These are phyloP conservation scores for Drosophila pseudoobscura DNA, from an alignment of 1,140 invertebrate genomes.

Conservation along the genomic window DNA sequence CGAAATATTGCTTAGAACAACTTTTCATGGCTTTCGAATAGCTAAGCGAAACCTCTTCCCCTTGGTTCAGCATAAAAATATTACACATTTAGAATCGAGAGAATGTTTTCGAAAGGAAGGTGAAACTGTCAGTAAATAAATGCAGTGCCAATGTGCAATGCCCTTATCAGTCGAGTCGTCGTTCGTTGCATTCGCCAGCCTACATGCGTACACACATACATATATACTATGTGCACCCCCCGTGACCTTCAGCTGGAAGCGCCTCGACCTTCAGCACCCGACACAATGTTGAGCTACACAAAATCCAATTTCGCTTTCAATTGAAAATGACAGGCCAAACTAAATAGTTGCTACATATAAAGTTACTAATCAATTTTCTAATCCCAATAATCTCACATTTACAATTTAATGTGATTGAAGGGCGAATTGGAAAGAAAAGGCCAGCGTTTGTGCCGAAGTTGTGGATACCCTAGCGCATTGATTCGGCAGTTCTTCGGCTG, in stretches of 20 bases:
- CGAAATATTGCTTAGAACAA: too few relatives aligned
- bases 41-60: too few relatives aligned
- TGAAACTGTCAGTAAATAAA: background rate
- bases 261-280: slow-evolving; percentile 17
- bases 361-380: slow-evolving; percentile 14
- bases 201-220: slow-evolving; percentile 9
- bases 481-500: too few relatives aligned
- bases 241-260: slow-evolving; percentile 5
- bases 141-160: slow-evolving; percentile 13
- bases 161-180: slow-evolving; percentile 23
- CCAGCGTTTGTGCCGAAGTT: too few relatives aligned
- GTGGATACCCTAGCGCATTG: too few relatives aligned
- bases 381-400: too few relatives aligned
- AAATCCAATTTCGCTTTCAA: slow-evolving; percentile 34
- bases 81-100: too few relatives aligned
- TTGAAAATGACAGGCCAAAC: slow-evolving; percentile 5
- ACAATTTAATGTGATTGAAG: too few relatives aligned
- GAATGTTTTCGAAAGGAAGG: background rate
- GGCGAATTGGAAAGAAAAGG: too few relatives aligned
- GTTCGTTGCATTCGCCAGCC: background rate
- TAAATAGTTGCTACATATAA: background rate
- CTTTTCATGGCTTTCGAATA: too few relatives aligned
- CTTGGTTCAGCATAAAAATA: too few relatives aligned
- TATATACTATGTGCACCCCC: too few relatives aligned
- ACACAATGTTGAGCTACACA: slow-evolving; percentile 4